phyloP scores from a whole-genome alignment of 2,888 invertebrate genomes.

The Zhuqinia jingwanae region DNA sequence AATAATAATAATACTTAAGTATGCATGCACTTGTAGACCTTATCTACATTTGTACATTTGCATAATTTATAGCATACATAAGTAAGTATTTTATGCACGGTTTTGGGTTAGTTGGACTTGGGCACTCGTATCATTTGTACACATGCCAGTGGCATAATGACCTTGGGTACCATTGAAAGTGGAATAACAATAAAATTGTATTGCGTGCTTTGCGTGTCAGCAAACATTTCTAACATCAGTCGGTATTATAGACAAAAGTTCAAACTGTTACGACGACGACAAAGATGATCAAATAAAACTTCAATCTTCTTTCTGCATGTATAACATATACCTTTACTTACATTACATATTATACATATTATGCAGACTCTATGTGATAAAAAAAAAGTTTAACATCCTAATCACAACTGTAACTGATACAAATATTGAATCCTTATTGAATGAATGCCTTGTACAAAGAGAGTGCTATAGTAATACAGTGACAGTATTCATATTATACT shows the following conservation, averaged over 20 bases:
- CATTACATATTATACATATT: neutral
- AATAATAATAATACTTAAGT: too few relatives aligned
- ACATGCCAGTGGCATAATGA: neutral
- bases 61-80: too few relatives aligned
- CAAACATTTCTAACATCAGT: neutral
- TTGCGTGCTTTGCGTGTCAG: slow-evolving; percentile 7
- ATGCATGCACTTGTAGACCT: too few relatives aligned
- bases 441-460: neutral
- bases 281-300: slow-evolving; percentile 6
- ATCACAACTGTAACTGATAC: neutral
- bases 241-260: neutral
- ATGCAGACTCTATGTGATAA: neutral
- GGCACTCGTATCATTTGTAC: too few relatives aligned
- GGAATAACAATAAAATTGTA: slow-evolving; percentile 1
- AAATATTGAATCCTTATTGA: neutral
- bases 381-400: neutral
- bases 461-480: neutral
- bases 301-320: slow-evolving; percentile 15
- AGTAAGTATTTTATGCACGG: too few relatives aligned
- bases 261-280: neutral
- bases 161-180: slow-evolving; percentile 29
- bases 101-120: too few relatives aligned
- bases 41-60: too few relatives aligned
- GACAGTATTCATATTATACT: neutral
- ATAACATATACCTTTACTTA: neutral